These are phyloP conservation scores for Pluvialis apricaria DNA, from an alignment of 2,113 vertebrate species.

Conservation along the genomic window DNA sequence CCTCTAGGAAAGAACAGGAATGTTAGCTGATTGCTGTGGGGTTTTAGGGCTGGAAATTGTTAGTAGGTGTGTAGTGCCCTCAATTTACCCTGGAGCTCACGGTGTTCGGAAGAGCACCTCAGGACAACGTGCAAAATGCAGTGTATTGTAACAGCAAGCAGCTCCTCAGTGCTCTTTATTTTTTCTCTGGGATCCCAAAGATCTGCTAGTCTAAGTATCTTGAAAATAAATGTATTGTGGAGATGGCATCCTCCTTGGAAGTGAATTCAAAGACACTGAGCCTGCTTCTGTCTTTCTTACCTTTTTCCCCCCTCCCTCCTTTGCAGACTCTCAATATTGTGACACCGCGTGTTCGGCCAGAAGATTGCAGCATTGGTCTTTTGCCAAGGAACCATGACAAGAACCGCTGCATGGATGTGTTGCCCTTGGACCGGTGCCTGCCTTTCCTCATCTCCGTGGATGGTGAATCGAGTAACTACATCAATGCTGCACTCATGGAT, in stretches of 20 bases:
- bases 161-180: neutral
- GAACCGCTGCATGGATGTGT: conserved; percentile 93
- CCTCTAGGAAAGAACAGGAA: neutral
- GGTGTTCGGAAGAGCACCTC: neutral
- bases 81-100: neutral
- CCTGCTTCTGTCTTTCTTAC: neutral
- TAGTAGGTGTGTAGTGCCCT: neutral
- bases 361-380: conserved; percentile 96
- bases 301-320: neutral
- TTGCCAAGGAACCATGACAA: conserved; percentile 95
- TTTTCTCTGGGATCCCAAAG: neutral
- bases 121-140: neutral
- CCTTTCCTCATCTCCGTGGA: conserved; percentile 97
- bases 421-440: conserved; percentile 92
- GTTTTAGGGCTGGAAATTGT: neutral
- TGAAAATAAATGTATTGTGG: accelerated
- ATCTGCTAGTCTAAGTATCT: neutral
- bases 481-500: conserved; percentile 96
- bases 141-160: accelerated
- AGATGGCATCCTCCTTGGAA: too few species aligned
- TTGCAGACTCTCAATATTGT: conserved; percentile 95
- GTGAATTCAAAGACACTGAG: neutral
- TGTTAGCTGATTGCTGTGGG: neutral
- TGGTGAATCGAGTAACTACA: conserved; percentile 96
- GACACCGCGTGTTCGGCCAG: conserved; percentile 90